Percentiles rank a stretch among this genome's conserved stretches.
Evolutionary conservation across 2,113 vertebrate species (phyloP).

Genomic region (Aythya baeri): DNA sequence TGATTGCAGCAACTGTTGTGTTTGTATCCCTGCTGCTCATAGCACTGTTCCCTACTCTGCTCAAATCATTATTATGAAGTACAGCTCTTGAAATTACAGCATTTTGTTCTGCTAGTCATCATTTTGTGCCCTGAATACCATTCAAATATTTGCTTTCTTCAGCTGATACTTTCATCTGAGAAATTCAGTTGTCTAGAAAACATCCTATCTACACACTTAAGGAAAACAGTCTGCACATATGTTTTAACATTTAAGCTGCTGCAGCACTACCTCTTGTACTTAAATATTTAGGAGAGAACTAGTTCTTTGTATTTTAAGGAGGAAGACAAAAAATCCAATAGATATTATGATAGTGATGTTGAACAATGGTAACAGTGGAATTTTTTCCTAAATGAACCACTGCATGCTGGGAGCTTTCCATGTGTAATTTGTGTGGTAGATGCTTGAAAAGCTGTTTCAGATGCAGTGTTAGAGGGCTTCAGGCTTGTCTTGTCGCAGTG

Average conservation of each 20-base stretch:
- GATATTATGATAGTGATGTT: not conserved
- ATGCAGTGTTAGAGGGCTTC: not conserved
- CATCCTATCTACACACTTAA: constrained; percentile 2
- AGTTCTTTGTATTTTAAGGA: not conserved
- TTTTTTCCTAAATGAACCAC: not conserved
- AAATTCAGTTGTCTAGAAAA: constrained; percentile 44
- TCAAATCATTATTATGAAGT: constrained; percentile 18
- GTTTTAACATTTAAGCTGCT: not conserved
- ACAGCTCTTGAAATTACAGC: constrained; percentile 17
- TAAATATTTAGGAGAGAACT: not conserved
- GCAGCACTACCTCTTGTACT: not conserved
- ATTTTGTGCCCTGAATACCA: not conserved
- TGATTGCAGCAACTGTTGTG: constrained; percentile 2
- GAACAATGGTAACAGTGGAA: not conserved
- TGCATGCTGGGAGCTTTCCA: not conserved
- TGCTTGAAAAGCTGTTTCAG: not conserved
- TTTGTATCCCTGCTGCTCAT: not conserved
- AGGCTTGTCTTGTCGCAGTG: not conserved
- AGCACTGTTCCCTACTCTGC: not conserved
- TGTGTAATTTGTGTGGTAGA: not conserved
- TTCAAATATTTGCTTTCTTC: constrained; percentile 49
- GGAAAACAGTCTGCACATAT: constrained; percentile 25
- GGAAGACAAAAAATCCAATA: not conserved
- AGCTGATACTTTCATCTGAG: not conserved
- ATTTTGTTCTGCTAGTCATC: constrained; percentile 14